Evolutionary conservation across 2,888 invertebrate species (phyloP).

Genomic region (Torymus texanus): DNA sequence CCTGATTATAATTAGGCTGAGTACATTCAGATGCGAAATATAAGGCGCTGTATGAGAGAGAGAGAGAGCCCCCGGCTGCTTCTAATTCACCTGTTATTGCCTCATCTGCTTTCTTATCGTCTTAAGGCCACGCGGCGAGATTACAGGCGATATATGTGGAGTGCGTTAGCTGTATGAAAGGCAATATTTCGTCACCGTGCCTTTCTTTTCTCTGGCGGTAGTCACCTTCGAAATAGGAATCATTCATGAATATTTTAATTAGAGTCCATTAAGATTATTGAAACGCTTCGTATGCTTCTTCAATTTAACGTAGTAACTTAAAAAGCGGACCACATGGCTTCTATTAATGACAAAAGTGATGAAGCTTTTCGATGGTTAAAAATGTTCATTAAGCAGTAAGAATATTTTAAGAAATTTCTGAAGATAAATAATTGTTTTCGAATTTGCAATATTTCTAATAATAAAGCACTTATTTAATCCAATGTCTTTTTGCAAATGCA

Average conservation of each 20-base stretch:
- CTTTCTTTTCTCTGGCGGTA: not conserved
- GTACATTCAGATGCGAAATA: constrained; percentile 74
- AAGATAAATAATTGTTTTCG: no score
- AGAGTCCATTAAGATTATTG: constrained; percentile 32
- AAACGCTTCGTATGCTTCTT: not conserved
- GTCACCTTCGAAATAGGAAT: not conserved
- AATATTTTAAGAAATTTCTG: no score
- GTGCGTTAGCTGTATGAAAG: not conserved
- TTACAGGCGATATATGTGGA: no score
- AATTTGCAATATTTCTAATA: no score
- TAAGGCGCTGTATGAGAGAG: constrained; percentile 61
- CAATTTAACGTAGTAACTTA: no score
- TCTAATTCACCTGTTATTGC: constrained; percentile 53
- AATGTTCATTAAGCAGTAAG: no score
- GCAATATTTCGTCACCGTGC: constrained; percentile 17
- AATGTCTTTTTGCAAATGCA: not conserved
- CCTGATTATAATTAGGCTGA: constrained; percentile 75
- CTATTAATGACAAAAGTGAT: no score
- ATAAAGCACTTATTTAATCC: not conserved
- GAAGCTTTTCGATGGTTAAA: no score
- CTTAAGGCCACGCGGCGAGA: constrained; percentile 9
- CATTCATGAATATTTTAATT: constrained; percentile 40
- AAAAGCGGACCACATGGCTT: no score
- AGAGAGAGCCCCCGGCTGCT: constrained; percentile 13
- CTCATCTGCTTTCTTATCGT: constrained; percentile 46